A percentile compares a stretch with the other conserved stretches of the same genome.
Evolutionary conservation across 2,888 invertebrate genomes (phyloP).

Genomic region (Cheilosia grossa): DNA sequence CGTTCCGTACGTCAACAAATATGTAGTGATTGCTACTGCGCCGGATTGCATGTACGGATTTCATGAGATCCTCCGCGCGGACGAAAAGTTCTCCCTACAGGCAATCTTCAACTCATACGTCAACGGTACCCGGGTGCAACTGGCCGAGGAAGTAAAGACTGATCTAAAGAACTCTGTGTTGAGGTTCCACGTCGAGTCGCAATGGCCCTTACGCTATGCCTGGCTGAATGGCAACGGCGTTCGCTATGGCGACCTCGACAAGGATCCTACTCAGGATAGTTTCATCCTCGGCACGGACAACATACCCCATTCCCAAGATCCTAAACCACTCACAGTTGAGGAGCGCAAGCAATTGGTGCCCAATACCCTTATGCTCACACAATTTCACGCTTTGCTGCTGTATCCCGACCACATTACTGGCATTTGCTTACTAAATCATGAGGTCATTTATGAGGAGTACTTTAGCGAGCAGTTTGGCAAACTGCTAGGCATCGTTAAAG

Average conservation of each 20-base stretch:
- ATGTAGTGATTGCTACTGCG: constrained; percentile 93
- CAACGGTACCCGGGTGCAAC: constrained; percentile 77
- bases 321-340: constrained; percentile 78
- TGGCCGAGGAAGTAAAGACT: constrained; percentile 89
- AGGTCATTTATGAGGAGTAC: constrained; percentile 93
- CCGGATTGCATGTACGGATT: constrained; percentile 94
- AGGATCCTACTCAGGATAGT: constrained; percentile 42
- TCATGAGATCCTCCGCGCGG: constrained; percentile 89
- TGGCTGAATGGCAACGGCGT: constrained; percentile 95
- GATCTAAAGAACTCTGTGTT: constrained; percentile 90
- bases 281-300: constrained; percentile 61
- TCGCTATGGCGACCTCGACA: constrained; percentile 88
- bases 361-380: constrained; percentile 91
- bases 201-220: constrained; percentile 90
- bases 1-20: constrained; percentile 88
- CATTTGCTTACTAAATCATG: constrained; percentile 92
- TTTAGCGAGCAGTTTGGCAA: constrained; percentile 92
- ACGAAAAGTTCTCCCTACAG: constrained; percentile 89
- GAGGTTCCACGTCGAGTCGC: constrained; percentile 89
- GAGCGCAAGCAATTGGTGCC: constrained; percentile 84
- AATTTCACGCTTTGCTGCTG: constrained; percentile 94
- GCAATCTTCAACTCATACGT: constrained; percentile 78
- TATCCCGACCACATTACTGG: constrained; percentile 93
- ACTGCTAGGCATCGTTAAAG: constrained; percentile 91
- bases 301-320: constrained; percentile 66